A percentile compares a stretch with the other conserved stretches of the same genome.
phyloP scores from a whole-genome alignment of 1,140 invertebrate species.

The Formica exsecta region DNA sequence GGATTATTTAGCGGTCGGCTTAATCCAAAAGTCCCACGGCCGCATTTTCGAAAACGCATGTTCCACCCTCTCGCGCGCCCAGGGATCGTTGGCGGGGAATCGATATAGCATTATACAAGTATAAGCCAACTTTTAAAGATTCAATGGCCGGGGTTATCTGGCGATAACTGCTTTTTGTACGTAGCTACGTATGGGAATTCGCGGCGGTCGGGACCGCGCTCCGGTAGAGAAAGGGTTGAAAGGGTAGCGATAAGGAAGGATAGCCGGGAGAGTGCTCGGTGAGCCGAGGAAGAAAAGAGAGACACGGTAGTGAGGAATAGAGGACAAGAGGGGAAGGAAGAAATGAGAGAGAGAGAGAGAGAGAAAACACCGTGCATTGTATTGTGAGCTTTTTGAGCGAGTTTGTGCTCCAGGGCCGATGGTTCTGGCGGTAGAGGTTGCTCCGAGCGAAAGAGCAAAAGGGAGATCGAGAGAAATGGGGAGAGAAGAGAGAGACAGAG shows the following conservation, averaged over 20 bases:
- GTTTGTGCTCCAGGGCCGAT: slow-evolving; percentile 72
- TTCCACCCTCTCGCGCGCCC: neutral
- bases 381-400: slow-evolving; percentile 86
- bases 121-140: slow-evolving; percentile 69
- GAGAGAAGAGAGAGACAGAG: neutral
- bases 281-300: slow-evolving; percentile 74
- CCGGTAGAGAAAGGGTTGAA: slow-evolving; percentile 73
- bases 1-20: slow-evolving; percentile 56
- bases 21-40: slow-evolving; percentile 48
- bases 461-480: slow-evolving; percentile 4
- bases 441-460: slow-evolving; percentile 61
- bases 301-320: slow-evolving; percentile 35
- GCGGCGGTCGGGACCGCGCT: slow-evolving; percentile 1
- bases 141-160: slow-evolving; percentile 67
- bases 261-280: slow-evolving; percentile 61
- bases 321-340: slow-evolving; percentile 33
- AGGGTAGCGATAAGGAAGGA: slow-evolving; percentile 73
- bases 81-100: neutral
- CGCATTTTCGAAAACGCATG: slow-evolving; percentile 39
- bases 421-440: slow-evolving; percentile 66
- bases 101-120: slow-evolving; percentile 38
- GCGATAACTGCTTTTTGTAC: slow-evolving; percentile 68
- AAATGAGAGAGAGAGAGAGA: slow-evolving; percentile 45
- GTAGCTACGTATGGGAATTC: slow-evolving; percentile 7
- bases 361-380: slow-evolving; percentile 77